Evolutionary conservation across 1,140 invertebrate genomes (phyloP).

Genomic region (Drosophila arizonae): DNA sequence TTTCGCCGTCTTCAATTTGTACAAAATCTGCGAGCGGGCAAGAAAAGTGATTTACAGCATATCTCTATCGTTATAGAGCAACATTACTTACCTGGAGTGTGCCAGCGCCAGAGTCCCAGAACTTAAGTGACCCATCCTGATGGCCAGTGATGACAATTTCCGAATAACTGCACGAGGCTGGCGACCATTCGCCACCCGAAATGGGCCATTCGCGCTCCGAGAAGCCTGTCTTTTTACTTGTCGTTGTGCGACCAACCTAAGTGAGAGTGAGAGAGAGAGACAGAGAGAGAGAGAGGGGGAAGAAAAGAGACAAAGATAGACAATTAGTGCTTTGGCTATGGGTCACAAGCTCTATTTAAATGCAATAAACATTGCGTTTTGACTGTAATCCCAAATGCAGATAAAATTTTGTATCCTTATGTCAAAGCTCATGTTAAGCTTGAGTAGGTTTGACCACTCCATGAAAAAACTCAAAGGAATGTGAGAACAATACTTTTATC

Average conservation of each 20-base stretch:
- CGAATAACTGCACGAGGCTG: conserved; percentile 96
- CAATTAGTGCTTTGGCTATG: too few species aligned
- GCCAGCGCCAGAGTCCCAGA: conserved; percentile 98
- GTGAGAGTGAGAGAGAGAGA: neutral
- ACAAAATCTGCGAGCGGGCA: conserved; percentile 87
- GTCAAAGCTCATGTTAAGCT: neutral
- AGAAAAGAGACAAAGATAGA: neutral
- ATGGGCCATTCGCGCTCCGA: conserved; percentile 98
- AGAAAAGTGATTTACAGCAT: neutral
- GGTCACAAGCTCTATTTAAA: neutral
- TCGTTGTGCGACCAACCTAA: conserved; percentile 84
- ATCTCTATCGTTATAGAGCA: neutral
- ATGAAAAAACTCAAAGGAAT: too few species aligned
- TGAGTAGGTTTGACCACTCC: too few species aligned
- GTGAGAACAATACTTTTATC: too few species aligned
- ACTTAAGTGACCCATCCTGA: conserved; percentile 97
- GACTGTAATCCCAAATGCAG: too few species aligned
- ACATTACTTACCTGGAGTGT: conserved; percentile 87
- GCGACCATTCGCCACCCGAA: conserved; percentile 96
- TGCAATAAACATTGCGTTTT: neutral
- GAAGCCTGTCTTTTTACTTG: conserved; percentile 91
- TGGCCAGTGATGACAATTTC: conserved; percentile 98
- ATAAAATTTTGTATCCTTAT: neutral
- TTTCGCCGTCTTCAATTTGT: conserved; percentile 98
- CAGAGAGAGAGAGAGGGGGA: neutral